Evolutionary conservation across 2,888 invertebrate species (phyloP).

Genomic region (Chromoteleia sp.): DNA sequence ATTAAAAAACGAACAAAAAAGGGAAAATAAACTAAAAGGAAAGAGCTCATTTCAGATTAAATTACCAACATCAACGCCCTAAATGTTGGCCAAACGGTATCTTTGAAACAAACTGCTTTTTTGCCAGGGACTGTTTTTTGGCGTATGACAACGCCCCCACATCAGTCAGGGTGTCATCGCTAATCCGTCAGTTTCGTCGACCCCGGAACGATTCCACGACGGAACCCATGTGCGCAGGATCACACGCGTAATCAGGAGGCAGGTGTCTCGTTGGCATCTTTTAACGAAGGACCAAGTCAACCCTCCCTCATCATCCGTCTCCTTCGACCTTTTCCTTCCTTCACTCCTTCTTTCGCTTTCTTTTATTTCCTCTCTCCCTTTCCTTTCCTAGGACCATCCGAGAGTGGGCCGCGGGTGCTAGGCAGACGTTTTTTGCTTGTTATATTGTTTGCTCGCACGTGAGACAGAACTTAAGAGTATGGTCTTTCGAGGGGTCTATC

Average conservation of each 20-base stretch:
- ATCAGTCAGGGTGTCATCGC: slow-evolving; percentile 79
- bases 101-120: slow-evolving; percentile 4
- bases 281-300: slow-evolving; percentile 81
- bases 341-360: neutral
- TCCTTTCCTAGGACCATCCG: slow-evolving; percentile 2
- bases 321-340: slow-evolving; percentile 15
- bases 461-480: slow-evolving; percentile 58
- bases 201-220: slow-evolving; percentile 63
- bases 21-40: no score
- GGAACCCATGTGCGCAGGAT: slow-evolving; percentile 78
- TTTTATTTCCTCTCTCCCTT: slow-evolving; percentile 14
- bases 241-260: slow-evolving; percentile 82
- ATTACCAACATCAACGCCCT: no score
- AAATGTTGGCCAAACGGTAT: neutral
- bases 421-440: slow-evolving; percentile 69
- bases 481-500: slow-evolving; percentile 32
- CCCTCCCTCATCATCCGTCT: slow-evolving; percentile 70
- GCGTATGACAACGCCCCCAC: slow-evolving; percentile 51
- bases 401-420: slow-evolving; percentile 68
- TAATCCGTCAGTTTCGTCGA: slow-evolving; percentile 72
- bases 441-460: slow-evolving; percentile 59
- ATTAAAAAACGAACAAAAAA: no score
- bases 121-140: slow-evolving; percentile 22
- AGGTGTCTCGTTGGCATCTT: slow-evolving; percentile 82
- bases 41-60: no score